These are phyloP conservation scores for Halcyon chelicuti DNA, from an alignment of 2,797 vertebrate genomes.

Conservation along the genomic window DNA sequence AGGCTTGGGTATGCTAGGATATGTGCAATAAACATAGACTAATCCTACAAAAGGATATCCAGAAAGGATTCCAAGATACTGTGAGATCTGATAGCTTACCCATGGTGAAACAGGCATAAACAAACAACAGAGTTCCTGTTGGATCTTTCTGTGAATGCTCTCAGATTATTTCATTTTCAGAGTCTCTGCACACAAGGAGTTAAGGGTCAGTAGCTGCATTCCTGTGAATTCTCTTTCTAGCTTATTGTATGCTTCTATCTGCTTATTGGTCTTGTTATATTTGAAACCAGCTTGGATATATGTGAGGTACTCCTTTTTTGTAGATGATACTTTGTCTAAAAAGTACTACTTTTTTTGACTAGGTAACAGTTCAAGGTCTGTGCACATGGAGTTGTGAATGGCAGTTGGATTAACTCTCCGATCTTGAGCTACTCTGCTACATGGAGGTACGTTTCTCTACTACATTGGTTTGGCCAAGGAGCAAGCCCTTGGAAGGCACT, in stretches of 20 bases:
- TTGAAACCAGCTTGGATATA: neutral
- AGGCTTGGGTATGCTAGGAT: neutral
- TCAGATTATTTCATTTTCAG: neutral
- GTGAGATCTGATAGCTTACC: neutral
- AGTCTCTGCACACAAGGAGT: neutral
- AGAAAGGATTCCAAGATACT: neutral
- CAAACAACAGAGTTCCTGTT: neutral
- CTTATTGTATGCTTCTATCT: neutral
- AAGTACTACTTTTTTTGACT: neutral
- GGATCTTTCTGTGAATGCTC: neutral
- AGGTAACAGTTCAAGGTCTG: neutral
- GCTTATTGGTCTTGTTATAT: neutral
- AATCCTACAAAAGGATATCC: neutral
- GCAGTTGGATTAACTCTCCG: neutral
- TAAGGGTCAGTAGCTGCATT: neutral
- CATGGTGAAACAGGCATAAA: neutral
- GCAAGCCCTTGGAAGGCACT: neutral
- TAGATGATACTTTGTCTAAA: neutral
- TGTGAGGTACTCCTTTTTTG: neutral
- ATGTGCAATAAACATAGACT: neutral
- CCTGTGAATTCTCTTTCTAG: neutral
- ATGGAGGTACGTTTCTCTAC: neutral
- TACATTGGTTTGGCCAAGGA: neutral
- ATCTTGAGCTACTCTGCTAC: neutral
- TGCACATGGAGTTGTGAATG: rapidly evolving